Evolutionary conservation across 2,797 vertebrate species (phyloP).

Genomic region (Selene dorsalis): DNA sequence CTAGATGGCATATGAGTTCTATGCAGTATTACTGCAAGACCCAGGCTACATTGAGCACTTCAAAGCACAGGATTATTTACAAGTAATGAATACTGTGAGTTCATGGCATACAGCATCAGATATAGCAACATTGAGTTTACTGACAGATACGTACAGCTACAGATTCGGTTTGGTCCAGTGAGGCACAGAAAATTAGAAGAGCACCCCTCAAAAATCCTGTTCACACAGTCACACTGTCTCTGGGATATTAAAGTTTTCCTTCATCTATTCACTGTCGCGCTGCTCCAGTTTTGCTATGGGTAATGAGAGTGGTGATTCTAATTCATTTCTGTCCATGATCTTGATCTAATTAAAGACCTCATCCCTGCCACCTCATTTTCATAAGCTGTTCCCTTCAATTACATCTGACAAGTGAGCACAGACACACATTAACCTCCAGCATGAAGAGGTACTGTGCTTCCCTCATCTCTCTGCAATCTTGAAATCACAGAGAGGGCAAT

Average conservation of each 20-base stretch:
- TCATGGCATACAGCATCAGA: conserved; percentile 24
- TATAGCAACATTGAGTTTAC: conserved; percentile 11
- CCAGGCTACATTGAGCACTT: conserved; percentile 49
- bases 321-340: conserved; percentile 79
- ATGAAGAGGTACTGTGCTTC: conserved; percentile 66
- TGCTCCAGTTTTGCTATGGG: conserved; percentile 71
- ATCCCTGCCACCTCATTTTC: conserved; percentile 80
- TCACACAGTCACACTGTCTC: conserved; percentile 19
- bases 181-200: conserved; percentile 16
- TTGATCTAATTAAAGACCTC: conserved; percentile 83
- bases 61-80: conserved; percentile 42
- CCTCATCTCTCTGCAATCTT: conserved; percentile 55
- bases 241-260: conserved; percentile 60
- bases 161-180: conserved; percentile 21
- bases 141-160: not conserved
- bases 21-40: conserved; percentile 3
- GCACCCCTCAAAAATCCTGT: conserved; percentile 11
- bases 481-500: conserved; percentile 59
- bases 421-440: conserved; percentile 78
- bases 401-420: conserved; percentile 79
- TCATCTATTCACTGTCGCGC: conserved; percentile 52
- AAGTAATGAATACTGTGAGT: conserved; percentile 41
- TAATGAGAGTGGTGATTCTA: conserved; percentile 77
- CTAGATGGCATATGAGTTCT: conserved; percentile 69
- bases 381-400: conserved; percentile 83